Conservation (phyloP, 1,140 invertebrate species). For the Eumeta japonica region DNA sequence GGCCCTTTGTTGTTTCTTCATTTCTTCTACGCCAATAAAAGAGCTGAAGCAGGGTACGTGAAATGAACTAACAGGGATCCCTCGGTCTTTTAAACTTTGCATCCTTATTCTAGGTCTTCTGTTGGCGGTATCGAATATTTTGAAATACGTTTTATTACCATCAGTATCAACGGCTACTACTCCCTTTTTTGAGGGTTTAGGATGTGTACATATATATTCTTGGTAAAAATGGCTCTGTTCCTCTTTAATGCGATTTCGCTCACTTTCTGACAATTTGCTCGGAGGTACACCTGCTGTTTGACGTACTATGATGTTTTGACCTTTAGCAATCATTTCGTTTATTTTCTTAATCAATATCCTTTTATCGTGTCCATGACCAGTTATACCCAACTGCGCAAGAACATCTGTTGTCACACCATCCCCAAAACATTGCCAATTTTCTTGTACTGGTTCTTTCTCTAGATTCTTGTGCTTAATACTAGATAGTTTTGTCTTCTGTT, state of each 20-base stretch:
- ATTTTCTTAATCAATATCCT: constrained; percentile 26
- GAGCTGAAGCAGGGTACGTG: constrained; percentile 43
- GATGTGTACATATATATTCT: constrained; percentile 27
- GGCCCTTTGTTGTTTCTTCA: constrained; percentile 27
- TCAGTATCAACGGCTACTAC: constrained; percentile 27
- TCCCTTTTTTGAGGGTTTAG: constrained; percentile 33
- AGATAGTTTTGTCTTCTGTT: neutral
- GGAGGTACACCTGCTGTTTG: constrained; percentile 22
- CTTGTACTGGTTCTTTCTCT: too few relatives aligned
- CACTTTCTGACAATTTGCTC: constrained; percentile 13
- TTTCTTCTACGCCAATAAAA: constrained; percentile 32
- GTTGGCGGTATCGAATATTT: constrained; percentile 22
- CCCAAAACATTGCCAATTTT: constrained; percentile 43
- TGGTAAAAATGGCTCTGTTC: constrained; percentile 11
- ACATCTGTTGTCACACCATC: constrained; percentile 24
- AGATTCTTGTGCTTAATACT: neutral
- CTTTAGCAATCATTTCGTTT: constrained; percentile 24
- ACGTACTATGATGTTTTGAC: constrained; percentile 36
- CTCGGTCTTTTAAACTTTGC: constrained; percentile 19
- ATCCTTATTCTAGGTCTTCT: constrained; percentile 29
- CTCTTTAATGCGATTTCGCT: constrained; percentile 6
- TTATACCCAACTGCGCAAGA: constrained; percentile 39
- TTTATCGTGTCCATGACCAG: constrained; percentile 39
- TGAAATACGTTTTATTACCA: constrained; percentile 40
- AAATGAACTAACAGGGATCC: constrained; percentile 41